Evolutionary conservation across 2,888 invertebrate species (phyloP), one percentile per base, ranked within the genome.

Genomic region (Acronicta leporina): DNA sequence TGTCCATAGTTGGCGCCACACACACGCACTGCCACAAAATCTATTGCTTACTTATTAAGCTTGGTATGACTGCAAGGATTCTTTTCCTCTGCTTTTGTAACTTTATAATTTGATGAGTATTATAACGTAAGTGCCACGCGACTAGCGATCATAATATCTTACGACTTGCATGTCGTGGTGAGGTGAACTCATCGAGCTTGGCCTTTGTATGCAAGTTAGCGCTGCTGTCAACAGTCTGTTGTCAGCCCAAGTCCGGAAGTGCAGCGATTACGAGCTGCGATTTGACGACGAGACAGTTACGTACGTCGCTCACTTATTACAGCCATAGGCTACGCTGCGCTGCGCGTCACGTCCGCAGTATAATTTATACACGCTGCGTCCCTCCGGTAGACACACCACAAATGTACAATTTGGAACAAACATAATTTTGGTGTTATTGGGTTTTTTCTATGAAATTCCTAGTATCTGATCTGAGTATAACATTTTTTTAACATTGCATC

Each of bases 201-300:
- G 11, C 25, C 13, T 72, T 63, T 61, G 58, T 69, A 58, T 58
- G 63, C 45, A 62, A 53, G 53, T 48, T 48, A 41, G 59, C 49
- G 56, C 46, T 48, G n/a, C 35, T 27, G 40, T 14, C 30, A 25
- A 35, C 45, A 45, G 53, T n/a, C n/a, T n/a, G n/a, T 38, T 13
- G 41, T 63, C 40, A 42, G 45, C 49, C 53, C 25, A 44, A 54
- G 57, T 44, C 45, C 69, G 75, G 73, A 70, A 68, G 50, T 64
- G 57, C 75, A 71, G 63, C 58, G 58, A 71, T 77, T 71, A 68
- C 68, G 41, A 45, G 42, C 20, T 43, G 14, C 45, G 50, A 56
- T 50, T 41, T 49, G 11, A 40, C 16, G 40, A 27, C 20, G 30
- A 15, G 48, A 53, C 52, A 42, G 45, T 48, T 45, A 47, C 27